A percentile compares a stretch with the other conserved stretches of the same genome.
Conservation (phyloP, 2,888 invertebrate genomes). For the Merodon equestris region DNA sequence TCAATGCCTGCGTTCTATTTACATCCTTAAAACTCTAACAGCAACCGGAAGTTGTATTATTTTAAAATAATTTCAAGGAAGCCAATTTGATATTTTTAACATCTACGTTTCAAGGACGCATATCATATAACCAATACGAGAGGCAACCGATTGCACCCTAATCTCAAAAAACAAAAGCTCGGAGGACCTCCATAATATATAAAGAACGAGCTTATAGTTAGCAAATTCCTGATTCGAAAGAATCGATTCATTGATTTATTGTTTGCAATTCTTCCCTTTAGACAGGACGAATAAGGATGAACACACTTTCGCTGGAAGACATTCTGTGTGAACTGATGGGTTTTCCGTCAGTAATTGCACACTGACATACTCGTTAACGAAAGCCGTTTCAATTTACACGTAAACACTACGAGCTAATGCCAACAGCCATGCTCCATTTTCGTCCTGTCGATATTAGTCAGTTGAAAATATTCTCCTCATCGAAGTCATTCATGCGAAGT, state of each 20-base stretch:
- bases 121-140: no score
- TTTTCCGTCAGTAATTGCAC: conserved; percentile 22
- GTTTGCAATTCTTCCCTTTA: not conserved
- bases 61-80: no score
- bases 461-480: conserved; percentile 34
- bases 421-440: not conserved
- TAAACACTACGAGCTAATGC: conserved; percentile 10
- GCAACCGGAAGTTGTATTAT: no score
- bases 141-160: no score
- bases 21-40: no score
- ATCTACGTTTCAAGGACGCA: no score
- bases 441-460: conserved; percentile 4
- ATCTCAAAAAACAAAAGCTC: no score
- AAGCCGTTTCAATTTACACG: conserved; percentile 29
- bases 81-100: no score
- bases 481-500: conserved; percentile 33
- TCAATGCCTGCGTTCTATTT: no score
- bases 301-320: conserved; percentile 16
- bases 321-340: conserved; percentile 7
- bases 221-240: conserved; percentile 19
- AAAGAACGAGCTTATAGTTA: not conserved
- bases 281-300: no score
- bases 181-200: no score
- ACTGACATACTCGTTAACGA: not conserved
- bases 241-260: conserved; percentile 45